A percentile compares a stretch with the other conserved stretches of the same genome.
Conservation (phyloP, 2,113 vertebrate genomes). For the Lagopus muta region DNA sequence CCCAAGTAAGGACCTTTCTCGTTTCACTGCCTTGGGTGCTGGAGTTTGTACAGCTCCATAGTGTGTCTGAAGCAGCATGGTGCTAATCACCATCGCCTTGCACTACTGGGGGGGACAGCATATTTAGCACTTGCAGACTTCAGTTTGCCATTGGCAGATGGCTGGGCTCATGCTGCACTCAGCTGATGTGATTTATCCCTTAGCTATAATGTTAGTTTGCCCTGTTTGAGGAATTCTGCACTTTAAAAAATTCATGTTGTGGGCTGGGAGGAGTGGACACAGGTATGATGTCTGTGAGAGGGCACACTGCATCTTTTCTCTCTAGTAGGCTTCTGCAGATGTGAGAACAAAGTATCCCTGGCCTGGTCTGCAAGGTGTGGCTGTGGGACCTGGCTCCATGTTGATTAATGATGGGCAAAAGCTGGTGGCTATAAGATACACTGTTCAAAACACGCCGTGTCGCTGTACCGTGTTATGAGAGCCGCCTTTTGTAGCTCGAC, state of each 20-base stretch:
- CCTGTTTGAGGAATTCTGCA: not conserved
- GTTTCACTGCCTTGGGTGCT: not conserved
- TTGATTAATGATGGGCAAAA: not conserved
- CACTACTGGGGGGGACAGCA: not conserved
- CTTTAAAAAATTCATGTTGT: not conserved
- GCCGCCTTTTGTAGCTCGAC: not conserved
- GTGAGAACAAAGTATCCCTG: not conserved
- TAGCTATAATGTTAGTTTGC: not conserved
- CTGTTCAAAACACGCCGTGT: not conserved
- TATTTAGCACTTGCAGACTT: not conserved
- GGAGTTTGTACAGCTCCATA: not conserved
- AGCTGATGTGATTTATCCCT: rapidly evolving
- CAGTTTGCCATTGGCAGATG: not conserved
- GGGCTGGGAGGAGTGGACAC: not conserved
- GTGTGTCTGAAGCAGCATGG: not conserved
- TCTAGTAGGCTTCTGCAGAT: not conserved
- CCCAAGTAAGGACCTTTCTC: not conserved
- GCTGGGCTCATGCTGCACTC: not conserved
- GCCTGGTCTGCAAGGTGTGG: not conserved
- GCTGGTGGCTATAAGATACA: not conserved
- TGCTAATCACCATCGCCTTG: not conserved
- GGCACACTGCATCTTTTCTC: not conserved
- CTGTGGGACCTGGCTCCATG: not conserved
- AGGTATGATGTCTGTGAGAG: rapidly evolving
- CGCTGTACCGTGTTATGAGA: not conserved